phyloP scores from a whole-genome alignment of 2,888 invertebrate species.

The Carcina quercana region DNA sequence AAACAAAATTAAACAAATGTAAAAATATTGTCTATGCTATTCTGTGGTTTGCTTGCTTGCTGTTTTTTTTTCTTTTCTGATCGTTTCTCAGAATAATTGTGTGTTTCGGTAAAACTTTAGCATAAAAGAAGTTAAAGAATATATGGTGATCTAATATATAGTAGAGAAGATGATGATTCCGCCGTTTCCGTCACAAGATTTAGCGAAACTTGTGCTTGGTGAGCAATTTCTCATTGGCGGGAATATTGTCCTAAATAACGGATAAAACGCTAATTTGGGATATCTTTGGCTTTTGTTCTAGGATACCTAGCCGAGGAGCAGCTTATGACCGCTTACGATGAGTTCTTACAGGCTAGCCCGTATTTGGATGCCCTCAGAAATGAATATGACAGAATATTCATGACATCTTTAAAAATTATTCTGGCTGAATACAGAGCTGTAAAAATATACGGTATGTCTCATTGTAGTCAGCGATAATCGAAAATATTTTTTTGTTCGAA shows the following conservation, averaged over 20 bases:
- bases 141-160: too few species aligned
- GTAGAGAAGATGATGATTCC: constrained; percentile 43
- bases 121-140: too few species aligned
- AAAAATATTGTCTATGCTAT: too few species aligned
- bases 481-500: too few species aligned
- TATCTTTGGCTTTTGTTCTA: constrained; percentile 22
- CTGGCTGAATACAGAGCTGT: constrained; percentile 66
- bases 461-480: too few species aligned
- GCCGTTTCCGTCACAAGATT: constrained; percentile 59
- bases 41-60: too few species aligned
- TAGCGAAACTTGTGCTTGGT: constrained; percentile 66
- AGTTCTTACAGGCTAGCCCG: constrained; percentile 62
- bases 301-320: constrained; percentile 67
- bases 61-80: too few species aligned
- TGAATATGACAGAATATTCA: constrained; percentile 66
- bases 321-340: constrained; percentile 67
- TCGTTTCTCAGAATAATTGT: too few species aligned
- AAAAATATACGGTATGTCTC: constrained; percentile 58
- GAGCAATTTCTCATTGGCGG: constrained; percentile 52
- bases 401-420: constrained; percentile 63
- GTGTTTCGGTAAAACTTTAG: too few species aligned
- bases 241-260: constrained; percentile 33
- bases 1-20: too few species aligned
- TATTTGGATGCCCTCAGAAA: constrained; percentile 59
- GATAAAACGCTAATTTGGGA: constrained; percentile 2